Evolutionary conservation across 2,888 invertebrate genomes (phyloP), one percentile per base, ranked within the genome.

Genomic region (Scaptomyza cyrtandrae): DNA sequence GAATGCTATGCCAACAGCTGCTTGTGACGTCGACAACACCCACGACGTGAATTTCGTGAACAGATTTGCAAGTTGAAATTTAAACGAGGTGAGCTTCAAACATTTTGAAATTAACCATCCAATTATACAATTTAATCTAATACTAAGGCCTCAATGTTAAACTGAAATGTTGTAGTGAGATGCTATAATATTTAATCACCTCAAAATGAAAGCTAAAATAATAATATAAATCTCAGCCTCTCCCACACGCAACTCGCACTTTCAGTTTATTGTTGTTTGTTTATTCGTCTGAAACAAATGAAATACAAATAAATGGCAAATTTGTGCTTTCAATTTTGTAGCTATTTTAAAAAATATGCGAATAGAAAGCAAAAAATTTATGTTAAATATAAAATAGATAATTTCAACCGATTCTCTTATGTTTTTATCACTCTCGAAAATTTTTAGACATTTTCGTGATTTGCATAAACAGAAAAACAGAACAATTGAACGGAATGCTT

Each of bases 1-100:
- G 11, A 37, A 24, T 45, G 63, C 68, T 71, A 48, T 58, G 24
- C 24, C 67, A 74, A 65, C 69, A 74, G 72, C 72, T 75, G 66
- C 60, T 72, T 35, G 59, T 60, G 59, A 59, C 72, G 60, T 62
- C 73, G 66, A 56, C 57, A 57, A 63, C 65, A 31, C 54, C 57
- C 43, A 53, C 62, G 60, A 49, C 57, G 48, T 45, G 54, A 44
- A 50, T 44, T 53, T 56, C 56, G 63, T 50, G 19, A 45, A 59
- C 48, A 56, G 16, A 55, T 19, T 69, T 60, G 64, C 64, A 70
- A 48, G 55, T 45, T 45, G 19, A 14, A 24, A 29, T 48, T 52
- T 37, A 44, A 27, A 41, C 57, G 74, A 74, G 74, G 74, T 74
- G 55, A 70, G 74, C 70, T 65, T 65, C 0, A 53, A 14, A 54